Conservation (phyloP, 2,888 invertebrate species). For the Byasa hedistus region DNA sequence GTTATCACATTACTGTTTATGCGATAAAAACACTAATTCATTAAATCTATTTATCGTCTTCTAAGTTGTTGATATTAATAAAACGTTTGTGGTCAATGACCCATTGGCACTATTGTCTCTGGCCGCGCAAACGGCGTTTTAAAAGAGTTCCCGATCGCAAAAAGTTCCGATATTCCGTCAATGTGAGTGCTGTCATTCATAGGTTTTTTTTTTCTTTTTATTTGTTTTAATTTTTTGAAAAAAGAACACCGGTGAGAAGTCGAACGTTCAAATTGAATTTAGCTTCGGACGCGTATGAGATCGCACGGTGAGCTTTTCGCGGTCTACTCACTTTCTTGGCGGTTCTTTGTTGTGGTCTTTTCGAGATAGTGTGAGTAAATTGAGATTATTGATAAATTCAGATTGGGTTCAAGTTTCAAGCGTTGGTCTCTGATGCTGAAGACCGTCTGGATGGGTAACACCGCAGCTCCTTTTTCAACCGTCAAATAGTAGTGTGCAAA, state of each 20-base stretch:
- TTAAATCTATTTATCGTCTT: too few species aligned
- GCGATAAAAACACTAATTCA: too few species aligned
- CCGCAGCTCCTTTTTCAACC: too few species aligned
- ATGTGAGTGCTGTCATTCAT: slow-evolving; percentile 73
- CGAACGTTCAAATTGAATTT: slow-evolving; percentile 57
- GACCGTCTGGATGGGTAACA: too few species aligned
- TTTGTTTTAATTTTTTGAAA: too few species aligned
- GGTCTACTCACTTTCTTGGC: slow-evolving; percentile 36
- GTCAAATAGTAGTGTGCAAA: too few species aligned
- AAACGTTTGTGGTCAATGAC: slow-evolving; percentile 48
- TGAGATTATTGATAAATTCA: slow-evolving; percentile 1
- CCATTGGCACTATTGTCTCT: slow-evolving; percentile 63
- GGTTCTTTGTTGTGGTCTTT: slow-evolving; percentile 31
- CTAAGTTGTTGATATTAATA: too few species aligned
- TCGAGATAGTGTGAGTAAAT: slow-evolving; percentile 17
- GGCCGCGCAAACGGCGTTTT: slow-evolving; percentile 53
- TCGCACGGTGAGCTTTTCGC: slow-evolving; percentile 34
- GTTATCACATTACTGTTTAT: too few species aligned
- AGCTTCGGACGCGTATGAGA: slow-evolving; percentile 43
- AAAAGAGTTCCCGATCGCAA: slow-evolving; percentile 40
- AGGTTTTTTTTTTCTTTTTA: slow-evolving; percentile 60
- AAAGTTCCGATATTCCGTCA: slow-evolving; percentile 65
- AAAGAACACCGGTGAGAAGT: slow-evolving; percentile 58
- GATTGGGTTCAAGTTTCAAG: not conserved
- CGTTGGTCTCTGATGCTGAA: too few species aligned